Evolutionary conservation across 2,888 invertebrate genomes (phyloP).

Genomic region (Athrips mouffetella): DNA sequence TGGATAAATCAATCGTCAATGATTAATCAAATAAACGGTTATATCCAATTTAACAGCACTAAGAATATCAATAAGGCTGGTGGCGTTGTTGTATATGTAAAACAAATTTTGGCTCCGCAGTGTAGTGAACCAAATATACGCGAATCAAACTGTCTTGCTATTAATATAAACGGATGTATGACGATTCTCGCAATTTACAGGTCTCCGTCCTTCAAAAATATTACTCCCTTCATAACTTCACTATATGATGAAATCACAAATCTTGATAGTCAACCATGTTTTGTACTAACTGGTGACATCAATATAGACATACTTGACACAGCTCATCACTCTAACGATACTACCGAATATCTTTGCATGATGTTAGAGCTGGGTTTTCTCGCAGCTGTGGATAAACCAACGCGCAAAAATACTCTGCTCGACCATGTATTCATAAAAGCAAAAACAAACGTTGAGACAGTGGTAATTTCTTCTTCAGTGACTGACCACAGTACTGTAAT

Average conservation of each 20-base stretch:
- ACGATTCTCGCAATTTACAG: not conserved
- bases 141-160: not conserved
- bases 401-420: not conserved
- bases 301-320: not conserved
- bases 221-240: not conserved
- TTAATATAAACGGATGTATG: not conserved
- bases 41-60: slow-evolving; percentile 6
- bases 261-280: too few relatives aligned
- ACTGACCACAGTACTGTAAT: not conserved
- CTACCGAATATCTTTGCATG: not conserved
- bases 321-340: not conserved
- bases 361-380: not conserved
- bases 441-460: not conserved
- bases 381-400: not conserved
- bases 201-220: too few relatives aligned
- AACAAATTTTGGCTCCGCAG: not conserved
- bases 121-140: not conserved
- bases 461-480: not conserved
- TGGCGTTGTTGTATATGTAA: slow-evolving; percentile 14
- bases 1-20: slow-evolving; percentile 12
- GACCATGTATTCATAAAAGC: not conserved
- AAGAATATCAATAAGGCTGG: slow-evolving; percentile 17
- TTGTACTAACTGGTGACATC: not conserved
- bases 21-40: slow-evolving; percentile 15
- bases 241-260: not conserved